Evolutionary conservation across 2,888 invertebrate genomes (phyloP), one percentile per base, ranked within the genome.

Genomic region (Barypeithes pellucidus): DNA sequence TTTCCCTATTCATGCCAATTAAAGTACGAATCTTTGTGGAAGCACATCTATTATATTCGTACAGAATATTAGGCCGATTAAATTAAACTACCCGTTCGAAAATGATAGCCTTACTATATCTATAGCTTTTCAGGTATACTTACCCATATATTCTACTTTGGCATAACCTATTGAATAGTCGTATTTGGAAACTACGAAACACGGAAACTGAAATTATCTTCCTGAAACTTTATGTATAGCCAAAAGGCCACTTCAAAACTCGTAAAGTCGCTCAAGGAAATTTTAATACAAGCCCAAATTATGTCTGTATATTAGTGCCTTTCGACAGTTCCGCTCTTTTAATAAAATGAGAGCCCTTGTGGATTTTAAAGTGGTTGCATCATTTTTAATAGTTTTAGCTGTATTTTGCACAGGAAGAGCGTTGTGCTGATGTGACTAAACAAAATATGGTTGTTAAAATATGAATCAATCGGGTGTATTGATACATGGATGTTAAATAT

Each of bases 111-210:
- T 29, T 29, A n/a, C n/a, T n/a, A 7, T 29, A 29, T 29, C 29
- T 29, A 29, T 29, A 9, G 8, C 29, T 29, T 29, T 29, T 29
- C 29, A 29, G 29, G 29, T 29, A 24, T 5, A 24, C 24, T 5
- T 24, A 29, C 29, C 29, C 29, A 9, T 29, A 39, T n/a, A 39
- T 39, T 39, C n/a, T 39, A 39, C 39, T 39, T n/a, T n/a, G 4
- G 33, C 54, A 54, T 54, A 54, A 54, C 33, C 54, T 54, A 33
- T 16, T 54, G 54, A 54, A 54, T 54, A 29, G 29, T 54, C 54
- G 33, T 54, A 54, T 33, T 54, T 22, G 14, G 54, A 54, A 54
- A 54, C 54, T 54, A 33, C 29, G 54, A 16, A 54, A 54, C 33
- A 33, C 16, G 29, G 54, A 8, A 54, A 54, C 33, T 54, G 2